A percentile compares a stretch with the other conserved stretches of the same genome.
Conservation (phyloP, 2,113 vertebrate genomes). For the Alces alces region DNA sequence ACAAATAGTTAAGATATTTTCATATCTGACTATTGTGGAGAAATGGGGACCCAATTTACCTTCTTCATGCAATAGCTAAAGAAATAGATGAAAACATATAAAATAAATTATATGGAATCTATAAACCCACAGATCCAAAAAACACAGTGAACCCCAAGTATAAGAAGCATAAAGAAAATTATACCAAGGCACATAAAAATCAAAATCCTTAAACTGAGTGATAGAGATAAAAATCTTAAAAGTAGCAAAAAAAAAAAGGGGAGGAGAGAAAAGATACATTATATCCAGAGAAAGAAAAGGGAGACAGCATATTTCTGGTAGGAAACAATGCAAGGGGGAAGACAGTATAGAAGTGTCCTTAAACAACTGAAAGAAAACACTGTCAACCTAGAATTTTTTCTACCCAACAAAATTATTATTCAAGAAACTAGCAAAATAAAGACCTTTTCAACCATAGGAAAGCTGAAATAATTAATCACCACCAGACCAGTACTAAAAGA, state of each 20-base stretch:
- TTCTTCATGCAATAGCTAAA: not conserved
- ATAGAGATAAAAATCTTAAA: not conserved
- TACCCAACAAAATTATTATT: not conserved
- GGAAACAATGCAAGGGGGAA: not conserved
- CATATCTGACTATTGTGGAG: not conserved
- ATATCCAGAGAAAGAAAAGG: not conserved
- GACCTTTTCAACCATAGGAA: not conserved
- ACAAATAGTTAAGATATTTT: not conserved
- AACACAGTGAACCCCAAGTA: not conserved
- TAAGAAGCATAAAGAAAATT: not conserved
- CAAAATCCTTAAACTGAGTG: not conserved
- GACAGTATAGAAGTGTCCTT: not conserved
- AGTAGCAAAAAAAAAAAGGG: not conserved
- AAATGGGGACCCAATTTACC: not conserved
- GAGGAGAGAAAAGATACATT: not conserved
- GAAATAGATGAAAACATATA: not conserved
- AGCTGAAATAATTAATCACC: not conserved
- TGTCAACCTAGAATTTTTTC: not conserved
- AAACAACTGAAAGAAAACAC: not conserved
- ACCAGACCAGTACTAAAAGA: not conserved
- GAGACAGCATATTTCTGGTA: not conserved
- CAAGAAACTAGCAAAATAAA: not conserved
- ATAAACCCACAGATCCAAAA: not conserved
- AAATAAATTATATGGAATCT: not conserved
- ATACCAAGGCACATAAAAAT: not conserved